Evolutionary conservation across 2,888 invertebrate species (phyloP), one percentile per base, ranked within the genome.

Genomic region (Candidula unifasciata): DNA sequence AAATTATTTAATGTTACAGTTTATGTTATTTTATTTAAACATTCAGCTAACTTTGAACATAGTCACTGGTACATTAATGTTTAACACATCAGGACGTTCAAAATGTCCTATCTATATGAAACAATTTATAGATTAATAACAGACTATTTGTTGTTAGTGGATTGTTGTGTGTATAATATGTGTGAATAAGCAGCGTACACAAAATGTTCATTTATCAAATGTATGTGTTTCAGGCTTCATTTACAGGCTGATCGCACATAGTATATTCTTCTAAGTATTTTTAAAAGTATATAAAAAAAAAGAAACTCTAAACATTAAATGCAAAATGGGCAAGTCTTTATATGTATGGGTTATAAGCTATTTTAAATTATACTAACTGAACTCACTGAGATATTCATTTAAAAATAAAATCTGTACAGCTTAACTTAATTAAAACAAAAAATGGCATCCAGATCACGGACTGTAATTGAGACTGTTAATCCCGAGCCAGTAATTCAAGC

Each of bases 401-500:
- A 44, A 10, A n/a, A n/a, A n/a, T n/a, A n/a, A n/a, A n/a, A n/a
- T n/a, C n/a, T n/a, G n/a, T n/a, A n/a, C n/a, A n/a, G n/a, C n/a
- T n/a, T n/a, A n/a, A n/a, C n/a, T n/a, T n/a, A n/a, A n/a, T n/a
- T n/a, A 44, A 44, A 10, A 44, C 44, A 10, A 37, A 78, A 79
- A 79, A 84, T 80, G 83, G 37, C 83, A 30, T 76, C 85, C 18
- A 57, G 64, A 18, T 80, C 85, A 16, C 68, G 64, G 21, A 84
- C 84, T 24, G 24, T 82, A 30, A 86, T 86, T 5, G 84, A 84
- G 44, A 83, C 88, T 13, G 44, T 44, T 1, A 83, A 86, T 30
- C 76, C 86, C 2, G 91, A 91, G 78, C 90, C 91, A 57, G 91
- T 91, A 8, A 35, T 91, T 33, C 90, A 91, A 33, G 85, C 88